Conservation (phyloP, 2,888 invertebrate genomes). For the Bruchidius siliquastri region DNA sequence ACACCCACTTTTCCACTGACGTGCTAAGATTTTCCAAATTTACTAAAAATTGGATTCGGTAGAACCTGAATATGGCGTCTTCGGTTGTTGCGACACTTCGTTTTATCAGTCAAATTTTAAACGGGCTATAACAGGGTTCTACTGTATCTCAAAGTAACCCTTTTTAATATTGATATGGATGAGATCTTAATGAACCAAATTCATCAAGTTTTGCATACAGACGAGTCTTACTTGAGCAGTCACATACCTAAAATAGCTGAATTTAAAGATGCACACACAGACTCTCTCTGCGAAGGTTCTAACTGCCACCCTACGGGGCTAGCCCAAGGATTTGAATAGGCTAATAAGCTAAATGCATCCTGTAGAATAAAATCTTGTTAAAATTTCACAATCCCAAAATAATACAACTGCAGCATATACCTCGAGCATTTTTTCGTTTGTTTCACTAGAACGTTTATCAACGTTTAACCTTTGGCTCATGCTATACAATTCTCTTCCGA, state of each 20-base stretch:
- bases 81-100: too few relatives aligned
- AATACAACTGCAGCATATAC: constrained; percentile 49
- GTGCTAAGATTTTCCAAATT: too few relatives aligned
- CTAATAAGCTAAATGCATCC: constrained; percentile 96
- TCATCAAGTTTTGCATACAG: too few relatives aligned
- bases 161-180: too few relatives aligned
- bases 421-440: constrained; percentile 88
- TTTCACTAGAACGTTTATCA: constrained; percentile 75
- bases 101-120: too few relatives aligned
- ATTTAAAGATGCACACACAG: constrained; percentile 92
- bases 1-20: too few relatives aligned
- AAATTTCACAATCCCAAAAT: background rate
- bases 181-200: too few relatives aligned
- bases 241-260: constrained; percentile 90
- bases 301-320: constrained; percentile 96
- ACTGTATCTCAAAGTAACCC: too few relatives aligned
- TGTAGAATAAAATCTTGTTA: constrained; percentile 43
- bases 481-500: constrained; percentile 88
- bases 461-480: constrained; percentile 82
- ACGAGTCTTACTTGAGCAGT: too few relatives aligned
- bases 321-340: constrained; percentile 96
- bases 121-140: too few relatives aligned
- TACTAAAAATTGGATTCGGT: too few relatives aligned
- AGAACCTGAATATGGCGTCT: too few relatives aligned
- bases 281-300: constrained; percentile 90